Percentiles rank a stretch among this genome's conserved stretches.
These are phyloP conservation scores for Allolobophora icterica DNA, from an alignment of 2,888 invertebrate genomes.

Conservation along the genomic window DNA sequence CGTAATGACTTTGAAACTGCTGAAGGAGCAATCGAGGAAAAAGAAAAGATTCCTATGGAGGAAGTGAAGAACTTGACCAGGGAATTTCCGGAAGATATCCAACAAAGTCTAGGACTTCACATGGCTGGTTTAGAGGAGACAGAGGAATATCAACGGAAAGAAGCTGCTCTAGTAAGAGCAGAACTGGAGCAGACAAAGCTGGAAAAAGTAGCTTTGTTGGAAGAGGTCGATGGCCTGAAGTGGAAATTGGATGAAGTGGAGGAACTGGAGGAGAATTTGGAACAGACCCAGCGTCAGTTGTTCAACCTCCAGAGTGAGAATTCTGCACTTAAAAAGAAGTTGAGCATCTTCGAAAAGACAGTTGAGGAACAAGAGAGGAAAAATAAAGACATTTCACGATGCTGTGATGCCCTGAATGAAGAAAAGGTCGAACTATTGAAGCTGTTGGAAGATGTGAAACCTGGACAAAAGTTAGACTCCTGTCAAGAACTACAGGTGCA, in stretches of 20 bases:
- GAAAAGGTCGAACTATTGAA: too few relatives aligned
- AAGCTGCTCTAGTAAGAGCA: neutral
- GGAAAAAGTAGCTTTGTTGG: constrained; percentile 48
- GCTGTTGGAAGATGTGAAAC: too few relatives aligned
- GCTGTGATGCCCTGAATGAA: too few relatives aligned
- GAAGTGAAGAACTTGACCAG: too few relatives aligned
- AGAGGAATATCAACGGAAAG: constrained; percentile 3
- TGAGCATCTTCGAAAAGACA: constrained; percentile 15
- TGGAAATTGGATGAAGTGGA: constrained; percentile 52
- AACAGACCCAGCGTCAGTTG: constrained; percentile 41
- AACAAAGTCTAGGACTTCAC: too few relatives aligned
- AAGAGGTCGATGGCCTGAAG: constrained; percentile 49
- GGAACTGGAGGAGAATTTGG: constrained; percentile 52
- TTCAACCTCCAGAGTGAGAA: constrained; percentile 48
- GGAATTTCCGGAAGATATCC: too few relatives aligned
- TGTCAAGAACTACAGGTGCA: too few relatives aligned
- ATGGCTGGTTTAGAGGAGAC: too few relatives aligned
- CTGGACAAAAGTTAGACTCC: too few relatives aligned
- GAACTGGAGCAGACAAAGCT: constrained; percentile 15
- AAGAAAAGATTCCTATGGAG: too few relatives aligned
- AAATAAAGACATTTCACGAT: neutral
- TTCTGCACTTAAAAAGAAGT: constrained; percentile 35
- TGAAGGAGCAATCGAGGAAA: too few relatives aligned
- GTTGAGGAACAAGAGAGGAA: constrained; percentile 18
- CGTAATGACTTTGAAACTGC: too few relatives aligned